Base-by-base conservation (phyloP, 2,888 invertebrate species). In the Ischnura elegans region DNA sequence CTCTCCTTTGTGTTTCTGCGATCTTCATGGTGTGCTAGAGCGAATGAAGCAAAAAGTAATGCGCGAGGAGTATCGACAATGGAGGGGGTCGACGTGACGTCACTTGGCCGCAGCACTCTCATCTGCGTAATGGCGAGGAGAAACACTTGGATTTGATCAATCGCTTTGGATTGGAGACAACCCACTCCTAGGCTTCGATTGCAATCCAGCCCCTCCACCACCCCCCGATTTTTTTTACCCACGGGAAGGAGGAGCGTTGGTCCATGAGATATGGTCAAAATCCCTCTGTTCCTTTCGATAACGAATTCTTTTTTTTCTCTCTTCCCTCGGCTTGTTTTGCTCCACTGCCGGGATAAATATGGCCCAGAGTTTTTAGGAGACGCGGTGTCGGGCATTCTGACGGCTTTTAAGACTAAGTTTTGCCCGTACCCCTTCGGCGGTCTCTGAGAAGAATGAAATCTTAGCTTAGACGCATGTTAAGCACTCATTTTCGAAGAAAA, bases 51-150 rank as follows among this genome's bases (percentile, higher is more conserved):
- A 76, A 36, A 36, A 61, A 16, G 3, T 21, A 8, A 61, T 25
- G 21, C 61, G 36, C 19, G 21, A 16, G 61, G 61, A 21, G 25
- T 16, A 16, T 0, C 16, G 47, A 36, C 55, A 25, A 46, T 13
- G 42, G 61, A 36, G 90, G 36, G 47, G 21, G 90, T 66, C 43
- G 42, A 66, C 90, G 43, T 43, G 21, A 13, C n/a, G 61, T 42
- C 61, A 43, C n/a, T 13, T 66, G 25, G 43, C 66, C 90, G 45
- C 76, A 29, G 36, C 43, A 66, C 90, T 66, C 43, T 90, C 90
- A 90, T 90, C 90, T 90, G 61, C 90, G 61, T 90, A 90, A 90
- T 90, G 90, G 90, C 90, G 61, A 13, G 90, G 43, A 90, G 90
- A 51, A 43, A n/a, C 90, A 66, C 61, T 90, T 45, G 61, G 61